Evolutionary conservation across 2,888 invertebrate genomes (phyloP), one percentile per base, ranked within the genome.

Genomic region (Caenorhabditis sp.): DNA sequence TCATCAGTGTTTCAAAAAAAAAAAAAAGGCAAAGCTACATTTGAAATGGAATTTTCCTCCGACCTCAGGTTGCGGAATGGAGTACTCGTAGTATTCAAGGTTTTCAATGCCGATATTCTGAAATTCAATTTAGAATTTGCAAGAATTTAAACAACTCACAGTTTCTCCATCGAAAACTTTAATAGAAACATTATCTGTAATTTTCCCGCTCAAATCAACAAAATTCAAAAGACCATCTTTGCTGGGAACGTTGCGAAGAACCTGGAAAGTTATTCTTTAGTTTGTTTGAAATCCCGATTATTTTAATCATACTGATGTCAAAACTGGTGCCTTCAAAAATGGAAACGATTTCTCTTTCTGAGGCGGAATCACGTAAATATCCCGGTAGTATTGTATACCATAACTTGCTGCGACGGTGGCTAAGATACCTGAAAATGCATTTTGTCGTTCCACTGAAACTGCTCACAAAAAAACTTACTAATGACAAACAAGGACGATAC

Each of bases 341-440:
- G 50, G 51, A 32, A 80, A 72, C 2, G 72, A 68, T 50, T 44
- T 61, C 22, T 80, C 80, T 40, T 62, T 53, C 24, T 55, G 37
- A n/a, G 62, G 68, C 18, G 65, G 67, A 15, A 62, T 68, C 0
- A 80, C 55, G 47, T 68, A 72, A 2, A 11, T 53, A 9, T 62
- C 56, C 3, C 50, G 26, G 26, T 67, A 74, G 13, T 47, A 18
- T 28, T 74, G 74, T 8, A 60, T 37, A n/a, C 65, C 74, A 15
- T 60, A 60, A 37, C 74, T 74, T 1, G 40, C 65, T 2, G 53
- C 58, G 6, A 74, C 24, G 24, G 74, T 37, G 0, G 37, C 6
- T 1, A 74, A 6, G 22, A 55, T 13, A 18, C 18, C 18, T 40
- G 40, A 40, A 40, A 2, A n/a, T n/a, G n/a, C n/a, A n/a, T n/a